Base-by-base conservation (phyloP, 1,140 invertebrate species). In the Babylonia areolata region DNA sequence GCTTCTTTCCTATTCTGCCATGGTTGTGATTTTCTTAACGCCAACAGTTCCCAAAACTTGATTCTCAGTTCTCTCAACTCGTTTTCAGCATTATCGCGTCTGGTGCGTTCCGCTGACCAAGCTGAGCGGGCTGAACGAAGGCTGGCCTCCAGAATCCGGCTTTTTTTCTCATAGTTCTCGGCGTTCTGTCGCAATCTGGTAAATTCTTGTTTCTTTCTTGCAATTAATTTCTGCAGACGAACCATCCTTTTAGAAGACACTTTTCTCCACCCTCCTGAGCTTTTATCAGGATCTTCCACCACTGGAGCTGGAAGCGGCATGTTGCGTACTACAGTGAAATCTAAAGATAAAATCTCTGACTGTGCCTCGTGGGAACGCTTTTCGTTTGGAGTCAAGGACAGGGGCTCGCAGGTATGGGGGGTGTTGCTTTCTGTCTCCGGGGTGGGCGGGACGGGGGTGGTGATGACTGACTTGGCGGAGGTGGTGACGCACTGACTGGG, bases 21-120 rank as follows among this genome's bases (percentile, higher is more conserved):
- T 3, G 37, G 35, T 40, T 84, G 64, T 33, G 40, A 73, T 17
- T n/a, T 71, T 31, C 82, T 39, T 1, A 40, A 64, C 20, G 82
- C 58, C 12, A 84, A 28, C 11, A 84, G 82, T 33, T 84, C 82
- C 82, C 82, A 84, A 40, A 84, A 84, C 15, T 73, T 71, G 64
- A 73, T 73, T n/a, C 69, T 39, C 37, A 84, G 37, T 33, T 46
- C 64, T 28, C 40, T 31, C 58, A 84, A 39, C 12, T 84, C 82
- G 28, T 75, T 40, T 40, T 84, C 64, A 6, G 82, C 82, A 3
- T n/a, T 31, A 15, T 42, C 35, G 23, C 82, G 82, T 31, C 31
- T 40, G 1, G 20, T 33, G 39, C 54, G 42, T 23, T 84, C 82
- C 0, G 64, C 39, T 20, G 82, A 84, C 64, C 73, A 64, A 5